Percentiles rank a stretch among this genome's conserved stretches.
These are phyloP conservation scores for Vollenhovia emeryi DNA, from an alignment of 1,140 invertebrate genomes.

Conservation along the genomic window DNA sequence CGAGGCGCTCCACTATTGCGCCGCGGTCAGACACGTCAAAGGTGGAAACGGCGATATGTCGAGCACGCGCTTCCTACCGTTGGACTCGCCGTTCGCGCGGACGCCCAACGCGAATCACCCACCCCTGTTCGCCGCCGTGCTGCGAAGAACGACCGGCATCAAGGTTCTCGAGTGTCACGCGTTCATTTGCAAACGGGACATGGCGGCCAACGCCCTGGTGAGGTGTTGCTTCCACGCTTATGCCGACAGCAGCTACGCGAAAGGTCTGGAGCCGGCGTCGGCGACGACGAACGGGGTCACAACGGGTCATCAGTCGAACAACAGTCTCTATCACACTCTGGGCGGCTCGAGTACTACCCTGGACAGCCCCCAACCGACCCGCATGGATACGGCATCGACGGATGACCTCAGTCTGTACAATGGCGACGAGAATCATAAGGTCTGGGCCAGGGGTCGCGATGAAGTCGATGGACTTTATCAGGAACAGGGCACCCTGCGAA, in stretches of 20 bases:
- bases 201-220: slow-evolving; percentile 97
- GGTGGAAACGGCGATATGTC: slow-evolving; percentile 87
- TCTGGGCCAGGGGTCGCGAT: slow-evolving; percentile 93
- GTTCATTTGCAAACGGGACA: slow-evolving; percentile 98
- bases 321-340: slow-evolving; percentile 82
- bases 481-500: slow-evolving; percentile 90
- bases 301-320: slow-evolving; percentile 72
- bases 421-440: slow-evolving; percentile 97
- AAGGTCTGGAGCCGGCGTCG: slow-evolving; percentile 89
- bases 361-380: slow-evolving; percentile 83
- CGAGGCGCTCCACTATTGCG: slow-evolving; percentile 98
- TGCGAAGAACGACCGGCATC: slow-evolving; percentile 97
- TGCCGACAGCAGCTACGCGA: slow-evolving; percentile 96
- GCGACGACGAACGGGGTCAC: slow-evolving; percentile 79
- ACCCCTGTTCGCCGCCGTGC: slow-evolving; percentile 98
- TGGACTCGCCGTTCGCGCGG: slow-evolving; percentile 97
- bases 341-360: slow-evolving; percentile 83
- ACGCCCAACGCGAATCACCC: slow-evolving; percentile 96
- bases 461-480: slow-evolving; percentile 90
- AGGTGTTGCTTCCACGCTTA: slow-evolving; percentile 98
- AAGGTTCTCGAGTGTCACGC: slow-evolving; percentile 99
- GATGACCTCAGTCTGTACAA: slow-evolving; percentile 93
- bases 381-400: slow-evolving; percentile 87
- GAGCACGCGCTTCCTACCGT: slow-evolving; percentile 95
- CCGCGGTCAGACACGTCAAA: slow-evolving; percentile 95